Evolutionary conservation across 2,888 invertebrate species (phyloP).

Genomic region (Isoperla grammatica): DNA sequence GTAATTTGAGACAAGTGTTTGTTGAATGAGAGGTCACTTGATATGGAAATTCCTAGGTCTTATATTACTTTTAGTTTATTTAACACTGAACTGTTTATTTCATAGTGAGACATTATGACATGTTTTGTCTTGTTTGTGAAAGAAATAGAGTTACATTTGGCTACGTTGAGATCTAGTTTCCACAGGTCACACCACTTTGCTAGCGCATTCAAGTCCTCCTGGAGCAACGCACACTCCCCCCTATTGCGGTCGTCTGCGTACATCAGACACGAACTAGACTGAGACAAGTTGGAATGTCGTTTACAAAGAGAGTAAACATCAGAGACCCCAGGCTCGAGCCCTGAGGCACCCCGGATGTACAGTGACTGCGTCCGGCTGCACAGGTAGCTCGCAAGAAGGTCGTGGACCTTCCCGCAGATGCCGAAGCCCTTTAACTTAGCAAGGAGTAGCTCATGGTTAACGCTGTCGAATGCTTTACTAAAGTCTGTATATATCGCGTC

Average conservation of each 20-base stretch:
- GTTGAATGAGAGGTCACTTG: no score
- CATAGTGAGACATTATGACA: no score
- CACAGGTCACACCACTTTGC: not conserved
- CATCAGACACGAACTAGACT: not conserved
- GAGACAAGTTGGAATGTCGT: not conserved
- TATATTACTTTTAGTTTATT: no score
- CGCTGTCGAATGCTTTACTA: not conserved
- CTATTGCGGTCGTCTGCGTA: not conserved
- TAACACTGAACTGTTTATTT: no score
- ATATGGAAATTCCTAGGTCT: no score
- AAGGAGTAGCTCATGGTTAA: not conserved
- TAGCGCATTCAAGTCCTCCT: not conserved
- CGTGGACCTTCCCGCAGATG: not conserved
- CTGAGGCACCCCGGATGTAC: not conserved
- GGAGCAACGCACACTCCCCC: not conserved
- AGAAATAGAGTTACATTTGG: no score
- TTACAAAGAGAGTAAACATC: conserved; percentile 1
- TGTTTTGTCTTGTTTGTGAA: no score
- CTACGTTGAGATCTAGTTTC: no score
- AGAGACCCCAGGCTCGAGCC: conserved; percentile 1
- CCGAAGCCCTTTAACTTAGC: not conserved
- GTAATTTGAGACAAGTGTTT: no score
- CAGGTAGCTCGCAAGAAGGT: not conserved
- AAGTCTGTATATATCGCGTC: not conserved
- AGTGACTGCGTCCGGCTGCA: not conserved